Evolutionary conservation across 2,888 invertebrate species (phyloP).

Genomic region (Galeopsomyia nigrocyanea): DNA sequence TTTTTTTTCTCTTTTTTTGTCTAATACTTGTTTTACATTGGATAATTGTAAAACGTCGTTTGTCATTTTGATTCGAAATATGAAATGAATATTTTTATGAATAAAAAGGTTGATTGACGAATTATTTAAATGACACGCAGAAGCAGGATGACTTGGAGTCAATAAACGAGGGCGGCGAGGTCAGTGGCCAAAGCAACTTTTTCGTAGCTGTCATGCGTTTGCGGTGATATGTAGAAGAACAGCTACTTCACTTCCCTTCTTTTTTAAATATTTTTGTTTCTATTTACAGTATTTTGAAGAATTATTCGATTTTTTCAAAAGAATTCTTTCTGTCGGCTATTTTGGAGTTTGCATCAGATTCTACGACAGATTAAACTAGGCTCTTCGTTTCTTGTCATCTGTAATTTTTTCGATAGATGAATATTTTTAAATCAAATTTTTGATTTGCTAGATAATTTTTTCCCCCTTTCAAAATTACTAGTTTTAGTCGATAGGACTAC

Average conservation of each 20-base stretch:
- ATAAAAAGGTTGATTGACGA: conserved; percentile 9
- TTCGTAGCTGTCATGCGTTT: conserved; percentile 39
- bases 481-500: no score
- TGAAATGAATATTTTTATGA: not conserved
- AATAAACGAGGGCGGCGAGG: not conserved
- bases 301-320: no score
- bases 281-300: no score
- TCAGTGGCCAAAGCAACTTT: not conserved
- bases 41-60: not conserved
- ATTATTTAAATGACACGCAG: conserved; percentile 39
- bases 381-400: no score
- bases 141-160: conserved; percentile 25
- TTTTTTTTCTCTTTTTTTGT: conserved; percentile 21
- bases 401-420: not conserved
- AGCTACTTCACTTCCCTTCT: conserved; percentile 7
- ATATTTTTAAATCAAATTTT: no score
- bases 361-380: no score
- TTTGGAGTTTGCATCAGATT: no score
- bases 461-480: no score
- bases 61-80: conserved; percentile 15
- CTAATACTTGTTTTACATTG: not conserved
- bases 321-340: no score
- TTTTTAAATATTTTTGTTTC: not conserved
- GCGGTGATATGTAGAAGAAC: conserved; percentile 34
- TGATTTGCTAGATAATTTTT: no score